A percentile compares a stretch with the other conserved stretches of the same genome.
Conservation (phyloP, 2,888 invertebrate species). For the Linhomoeus sp. region DNA sequence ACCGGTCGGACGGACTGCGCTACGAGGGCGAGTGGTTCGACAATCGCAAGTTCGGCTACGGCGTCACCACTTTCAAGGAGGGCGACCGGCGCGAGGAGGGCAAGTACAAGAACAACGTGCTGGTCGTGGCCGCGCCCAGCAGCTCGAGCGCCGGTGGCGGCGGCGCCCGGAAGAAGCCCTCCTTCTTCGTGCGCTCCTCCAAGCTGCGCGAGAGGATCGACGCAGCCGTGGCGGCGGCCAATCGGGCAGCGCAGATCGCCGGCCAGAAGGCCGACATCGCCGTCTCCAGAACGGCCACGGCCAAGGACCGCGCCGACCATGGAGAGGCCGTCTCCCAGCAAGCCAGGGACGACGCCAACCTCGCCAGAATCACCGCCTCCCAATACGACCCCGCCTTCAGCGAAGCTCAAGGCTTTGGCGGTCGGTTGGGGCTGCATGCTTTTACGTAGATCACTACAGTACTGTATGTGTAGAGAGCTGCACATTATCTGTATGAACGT, state of each 20-base stretch:
- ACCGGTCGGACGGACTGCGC: constrained; percentile 75
- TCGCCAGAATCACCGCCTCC: constrained; percentile 76
- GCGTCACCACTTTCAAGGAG: constrained; percentile 88
- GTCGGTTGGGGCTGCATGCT: too few relatives aligned
- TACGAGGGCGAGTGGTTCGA: constrained; percentile 99
- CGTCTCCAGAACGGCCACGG: constrained; percentile 81
- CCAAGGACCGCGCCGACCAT: constrained; percentile 86
- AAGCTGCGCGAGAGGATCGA: constrained; percentile 94
- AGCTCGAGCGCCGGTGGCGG: too few relatives aligned
- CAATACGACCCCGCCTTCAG: constrained; percentile 95
- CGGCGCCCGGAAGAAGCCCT: constrained; percentile 17
- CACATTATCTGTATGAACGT: too few relatives aligned
- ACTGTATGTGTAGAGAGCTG: too few relatives aligned
- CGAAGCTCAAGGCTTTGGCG: too few relatives aligned
- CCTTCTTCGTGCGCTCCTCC: constrained; percentile 23
- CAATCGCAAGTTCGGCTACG: constrained; percentile 97
- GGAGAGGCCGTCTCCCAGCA: constrained; percentile 54
- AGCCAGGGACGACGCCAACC: constrained; percentile 81
- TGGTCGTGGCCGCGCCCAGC: constrained; percentile 42
- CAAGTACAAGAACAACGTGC: constrained; percentile 97
- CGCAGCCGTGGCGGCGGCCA: constrained; percentile 79
- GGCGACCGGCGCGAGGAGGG: constrained; percentile 63
- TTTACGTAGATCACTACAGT: too few relatives aligned
- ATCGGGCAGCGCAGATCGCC: constrained; percentile 87
- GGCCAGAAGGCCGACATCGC: constrained; percentile 94